phyloP scores from a whole-genome alignment of 2,888 invertebrate genomes.

The Clepsis dumicolana region DNA sequence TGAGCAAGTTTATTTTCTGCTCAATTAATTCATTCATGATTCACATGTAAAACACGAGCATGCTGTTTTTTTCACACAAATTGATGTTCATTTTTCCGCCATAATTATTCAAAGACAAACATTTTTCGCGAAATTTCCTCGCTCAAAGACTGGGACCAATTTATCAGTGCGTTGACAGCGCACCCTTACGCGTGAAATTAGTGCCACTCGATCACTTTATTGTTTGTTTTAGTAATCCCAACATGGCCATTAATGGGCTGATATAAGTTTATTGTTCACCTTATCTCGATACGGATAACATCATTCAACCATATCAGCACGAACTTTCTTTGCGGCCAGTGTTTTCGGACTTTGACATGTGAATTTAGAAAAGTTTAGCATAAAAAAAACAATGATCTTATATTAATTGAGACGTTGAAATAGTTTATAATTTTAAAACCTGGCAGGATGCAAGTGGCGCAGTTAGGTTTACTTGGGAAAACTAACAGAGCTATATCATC shows the following conservation, averaged over 20 bases:
- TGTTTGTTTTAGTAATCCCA: slow-evolving; percentile 70
- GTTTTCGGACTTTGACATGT: slow-evolving; percentile 2
- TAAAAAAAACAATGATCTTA: slow-evolving; percentile 24
- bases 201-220: slow-evolving; percentile 62
- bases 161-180: slow-evolving; percentile 16
- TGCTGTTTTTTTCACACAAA: background rate
- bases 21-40: too few species aligned
- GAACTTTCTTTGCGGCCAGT: slow-evolving; percentile 40
- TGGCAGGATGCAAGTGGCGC: slow-evolving; percentile 53
- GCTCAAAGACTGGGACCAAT: slow-evolving; percentile 1
- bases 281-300: slow-evolving; percentile 64
- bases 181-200: slow-evolving; percentile 70
- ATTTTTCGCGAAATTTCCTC: background rate
- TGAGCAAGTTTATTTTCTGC: too few species aligned
- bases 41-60: too few species aligned
- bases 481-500: slow-evolving; percentile 50
- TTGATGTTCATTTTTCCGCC: background rate
- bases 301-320: slow-evolving; percentile 35
- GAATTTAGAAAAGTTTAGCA: slow-evolving; percentile 28
- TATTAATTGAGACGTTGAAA: slow-evolving; percentile 2
- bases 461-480: slow-evolving; percentile 51
- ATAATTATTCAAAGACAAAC: background rate
- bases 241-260: slow-evolving; percentile 66
- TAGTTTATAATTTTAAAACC: too few species aligned
- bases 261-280: slow-evolving; percentile 68